Conservation (phyloP, 2,888 invertebrate species). For the Pharmacophagus antenor region DNA sequence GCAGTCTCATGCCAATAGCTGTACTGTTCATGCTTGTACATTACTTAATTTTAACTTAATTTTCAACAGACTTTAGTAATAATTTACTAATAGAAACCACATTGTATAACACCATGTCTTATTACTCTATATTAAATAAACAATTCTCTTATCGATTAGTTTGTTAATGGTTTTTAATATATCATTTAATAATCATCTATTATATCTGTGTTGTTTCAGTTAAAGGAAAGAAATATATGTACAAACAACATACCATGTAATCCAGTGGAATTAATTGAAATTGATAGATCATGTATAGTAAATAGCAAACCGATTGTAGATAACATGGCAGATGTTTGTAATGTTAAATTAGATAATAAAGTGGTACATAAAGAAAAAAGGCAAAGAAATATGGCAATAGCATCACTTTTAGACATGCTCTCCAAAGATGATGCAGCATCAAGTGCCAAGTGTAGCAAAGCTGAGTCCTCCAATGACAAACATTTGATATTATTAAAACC, state of each 20-base stretch:
- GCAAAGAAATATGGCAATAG: constrained; percentile 50
- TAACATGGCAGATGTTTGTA: constrained; percentile 29
- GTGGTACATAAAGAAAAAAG: constrained; percentile 36
- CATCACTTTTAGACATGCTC: constrained; percentile 43
- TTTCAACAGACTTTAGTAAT: no score
- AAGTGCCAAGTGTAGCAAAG: constrained; percentile 13
- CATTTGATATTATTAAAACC: constrained; percentile 41
- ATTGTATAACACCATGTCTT: no score
- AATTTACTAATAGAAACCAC: no score
- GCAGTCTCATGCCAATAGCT: no score
- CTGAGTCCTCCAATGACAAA: constrained; percentile 11
- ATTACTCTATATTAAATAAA: no score
- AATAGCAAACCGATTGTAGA: background rate
- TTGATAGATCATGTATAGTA: background rate
- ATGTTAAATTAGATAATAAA: constrained; percentile 30
- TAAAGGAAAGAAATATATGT: constrained; percentile 8
- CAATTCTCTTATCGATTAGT: no score
- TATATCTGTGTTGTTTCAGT: constrained; percentile 4
- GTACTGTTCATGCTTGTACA: no score
- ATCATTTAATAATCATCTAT: background rate
- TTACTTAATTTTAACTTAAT: no score
- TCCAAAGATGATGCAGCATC: constrained; percentile 15
- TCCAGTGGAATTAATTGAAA: constrained; percentile 8
- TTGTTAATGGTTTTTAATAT: background rate
- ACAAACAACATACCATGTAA: background rate